A percentile compares a stretch with the other conserved stretches of the same genome.
phyloP scores from a whole-genome alignment of 2,113 vertebrate genomes.

The Calyptommatus sinebrachiatus region DNA sequence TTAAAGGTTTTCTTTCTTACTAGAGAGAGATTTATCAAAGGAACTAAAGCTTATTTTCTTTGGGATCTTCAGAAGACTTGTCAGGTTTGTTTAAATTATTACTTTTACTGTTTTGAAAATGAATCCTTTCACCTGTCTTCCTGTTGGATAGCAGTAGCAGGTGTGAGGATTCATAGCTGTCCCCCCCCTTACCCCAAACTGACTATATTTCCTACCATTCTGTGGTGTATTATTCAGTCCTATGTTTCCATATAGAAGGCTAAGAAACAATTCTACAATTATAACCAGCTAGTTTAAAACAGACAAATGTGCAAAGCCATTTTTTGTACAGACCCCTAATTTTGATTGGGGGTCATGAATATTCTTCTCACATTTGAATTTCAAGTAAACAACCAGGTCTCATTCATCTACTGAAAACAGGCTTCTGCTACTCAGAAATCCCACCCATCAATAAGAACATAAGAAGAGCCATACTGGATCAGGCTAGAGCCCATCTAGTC shows the following conservation, averaged over 20 bases:
- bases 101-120: slow-evolving; percentile 8
- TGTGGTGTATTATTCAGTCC: no score
- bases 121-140: slow-evolving; percentile 7
- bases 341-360: no score
- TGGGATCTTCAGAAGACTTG: slow-evolving; percentile 28
- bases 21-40: slow-evolving; percentile 22
- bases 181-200: slow-evolving; percentile 6
- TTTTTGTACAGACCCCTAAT: neutral
- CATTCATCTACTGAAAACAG: no score
- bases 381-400: no score
- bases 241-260: neutral
- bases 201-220: neutral
- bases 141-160: slow-evolving; percentile 28
- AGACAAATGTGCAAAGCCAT: neutral
- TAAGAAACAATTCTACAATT: neutral
- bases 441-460: no score
- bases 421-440: no score
- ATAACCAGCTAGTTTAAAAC: neutral
- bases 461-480: no score
- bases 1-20: slow-evolving; percentile 17
- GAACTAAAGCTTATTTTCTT: slow-evolving; percentile 33
- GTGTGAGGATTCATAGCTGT: slow-evolving; percentile 16
- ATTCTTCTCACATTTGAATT: no score
- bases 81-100: slow-evolving; percentile 8
- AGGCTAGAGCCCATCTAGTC: no score